These are phyloP conservation scores for Eulemur albifrons DNA, from an alignment of 2,797 vertebrate genomes.

Conservation along the genomic window DNA sequence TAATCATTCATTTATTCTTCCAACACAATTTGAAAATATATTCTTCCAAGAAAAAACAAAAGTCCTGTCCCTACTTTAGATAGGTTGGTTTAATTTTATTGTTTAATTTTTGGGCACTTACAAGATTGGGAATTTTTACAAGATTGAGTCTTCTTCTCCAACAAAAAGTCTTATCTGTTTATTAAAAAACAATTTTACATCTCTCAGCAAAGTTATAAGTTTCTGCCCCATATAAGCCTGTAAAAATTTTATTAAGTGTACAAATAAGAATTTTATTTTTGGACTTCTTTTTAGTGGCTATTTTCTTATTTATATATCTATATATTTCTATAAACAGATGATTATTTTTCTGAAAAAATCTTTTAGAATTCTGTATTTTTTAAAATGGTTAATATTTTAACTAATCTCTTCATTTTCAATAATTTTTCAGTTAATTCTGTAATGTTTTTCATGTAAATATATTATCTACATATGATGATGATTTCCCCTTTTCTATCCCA, in stretches of 20 bases:
- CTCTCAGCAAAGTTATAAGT: neutral
- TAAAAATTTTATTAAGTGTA: neutral
- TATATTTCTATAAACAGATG: neutral
- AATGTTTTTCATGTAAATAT: neutral
- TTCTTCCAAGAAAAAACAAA: neutral
- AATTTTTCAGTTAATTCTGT: neutral
- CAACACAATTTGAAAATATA: neutral
- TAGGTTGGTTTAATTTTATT: neutral
- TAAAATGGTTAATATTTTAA: neutral
- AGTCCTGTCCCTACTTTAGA: neutral
- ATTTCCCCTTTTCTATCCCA: neutral
- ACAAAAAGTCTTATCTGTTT: neutral
- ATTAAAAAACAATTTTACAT: neutral
- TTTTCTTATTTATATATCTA: neutral
- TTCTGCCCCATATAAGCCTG: neutral
- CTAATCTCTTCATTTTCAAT: neutral
- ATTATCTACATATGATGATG: neutral
- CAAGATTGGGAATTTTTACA: neutral
- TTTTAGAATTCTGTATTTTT: neutral
- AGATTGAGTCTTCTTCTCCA: neutral
- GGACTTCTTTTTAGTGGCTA: neutral
- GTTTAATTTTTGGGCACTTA: neutral
- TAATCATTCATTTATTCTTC: neutral
- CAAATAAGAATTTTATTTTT: neutral
- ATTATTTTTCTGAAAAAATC: neutral